Conservation (phyloP, 2,888 invertebrate genomes). For the Cantharis rustica region DNA sequence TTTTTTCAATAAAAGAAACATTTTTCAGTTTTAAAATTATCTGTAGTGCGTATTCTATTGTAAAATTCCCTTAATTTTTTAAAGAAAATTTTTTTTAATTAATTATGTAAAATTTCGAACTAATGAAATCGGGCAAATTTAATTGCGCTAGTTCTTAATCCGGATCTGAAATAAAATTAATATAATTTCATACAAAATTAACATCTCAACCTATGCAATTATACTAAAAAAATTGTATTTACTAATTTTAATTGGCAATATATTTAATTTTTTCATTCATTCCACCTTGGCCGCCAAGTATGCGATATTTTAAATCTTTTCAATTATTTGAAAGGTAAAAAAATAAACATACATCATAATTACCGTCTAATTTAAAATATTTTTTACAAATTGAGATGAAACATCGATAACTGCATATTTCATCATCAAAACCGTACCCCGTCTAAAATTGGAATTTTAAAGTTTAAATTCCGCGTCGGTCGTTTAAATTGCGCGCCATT, state of each 20-base stretch:
- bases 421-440: too few species aligned
- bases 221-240: neutral
- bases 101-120: too few species aligned
- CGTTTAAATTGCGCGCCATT: neutral
- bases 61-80: too few species aligned
- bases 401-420: neutral
- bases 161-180: neutral
- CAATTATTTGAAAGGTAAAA: constrained; percentile 1
- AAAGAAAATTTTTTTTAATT: too few species aligned
- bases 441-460: neutral
- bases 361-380: neutral
- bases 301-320: neutral
- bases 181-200: neutral
- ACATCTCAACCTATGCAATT: neutral
- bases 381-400: neutral
- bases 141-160: neutral
- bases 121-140: too few species aligned
- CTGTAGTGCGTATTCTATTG: too few species aligned
- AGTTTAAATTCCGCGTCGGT: neutral
- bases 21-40: too few species aligned
- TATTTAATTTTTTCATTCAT: neutral
- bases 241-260: neutral
- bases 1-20: too few species aligned
- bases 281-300: neutral
- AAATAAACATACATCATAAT: constrained; percentile 1